Evolutionary conservation across 2,888 invertebrate species (phyloP), one percentile per base, ranked within the genome.

Genomic region (Pandemis corylana): DNA sequence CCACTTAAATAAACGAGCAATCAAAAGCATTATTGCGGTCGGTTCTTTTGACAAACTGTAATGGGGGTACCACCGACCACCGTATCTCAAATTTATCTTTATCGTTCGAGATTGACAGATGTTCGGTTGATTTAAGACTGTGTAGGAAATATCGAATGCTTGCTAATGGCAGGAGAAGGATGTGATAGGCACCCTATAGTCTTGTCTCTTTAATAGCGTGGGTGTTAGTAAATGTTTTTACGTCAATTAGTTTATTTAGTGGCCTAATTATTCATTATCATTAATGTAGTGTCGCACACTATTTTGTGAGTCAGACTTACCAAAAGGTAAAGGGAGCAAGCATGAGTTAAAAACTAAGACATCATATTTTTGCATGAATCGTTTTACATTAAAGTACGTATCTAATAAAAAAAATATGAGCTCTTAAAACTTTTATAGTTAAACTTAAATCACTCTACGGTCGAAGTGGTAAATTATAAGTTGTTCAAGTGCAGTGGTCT

Each of bases 41-140:
- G 90, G 90, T 81, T 78, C 81, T 87, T 91, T 91, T 91, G 90
- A 89, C 84, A 80, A 81, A 83, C 79, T 81, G 83, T 86, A 84
- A 87, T 84, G 81, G 77, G 77, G 84, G 82, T 82, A 85, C 81
- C 80, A 77, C 68, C 76, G 71, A 85, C 81, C 80, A 77, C 68
- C 76, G 71, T 79, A 81, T 83, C 83, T 84, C 62, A 80, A 77
- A 82, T 83, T 85, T 86, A 89, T 89, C 89, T 88, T 81, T 85
- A 82, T 81, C 81, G 81, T 77, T 80, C 76, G 20, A 82, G 85
- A 87, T 86, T 89, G 89, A 89, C 87, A 86, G 86, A 83, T 77
- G 81, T 84, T 78, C 77, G 82, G 83, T 83, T 85, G 85, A 87
- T 85, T 84, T 85, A 85, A 42, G 6, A 46, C 70, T 53, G 46